These are phyloP conservation scores for Andrena hattorfiana DNA, from an alignment of 2,888 invertebrate species.

Conservation along the genomic window DNA sequence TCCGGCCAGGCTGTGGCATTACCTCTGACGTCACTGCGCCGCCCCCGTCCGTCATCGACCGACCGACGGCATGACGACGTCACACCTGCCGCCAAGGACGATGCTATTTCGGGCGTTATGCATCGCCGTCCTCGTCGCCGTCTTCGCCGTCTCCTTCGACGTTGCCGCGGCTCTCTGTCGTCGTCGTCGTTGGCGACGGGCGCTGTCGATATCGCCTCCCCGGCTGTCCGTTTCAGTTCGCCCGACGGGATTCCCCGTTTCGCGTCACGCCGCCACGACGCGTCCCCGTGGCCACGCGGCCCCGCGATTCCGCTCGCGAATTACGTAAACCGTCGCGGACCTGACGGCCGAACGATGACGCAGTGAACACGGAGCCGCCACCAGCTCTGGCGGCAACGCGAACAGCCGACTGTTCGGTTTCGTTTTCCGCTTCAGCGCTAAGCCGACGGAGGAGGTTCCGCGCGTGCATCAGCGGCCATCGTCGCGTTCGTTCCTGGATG, in stretches of 20 bases:
- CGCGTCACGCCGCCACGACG: conserved; percentile 19
- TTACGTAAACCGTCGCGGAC: conserved; percentile 1
- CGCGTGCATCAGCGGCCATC: neutral
- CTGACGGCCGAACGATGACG: conserved; percentile 39
- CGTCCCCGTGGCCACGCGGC: conserved; percentile 6
- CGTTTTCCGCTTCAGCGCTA: neutral
- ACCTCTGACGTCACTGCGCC: conserved; percentile 81
- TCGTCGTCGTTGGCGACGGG: conserved; percentile 68
- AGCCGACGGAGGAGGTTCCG: neutral
- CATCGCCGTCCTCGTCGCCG: conserved; percentile 70
- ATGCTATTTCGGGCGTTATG: conserved; percentile 79
- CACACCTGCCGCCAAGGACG: conserved; percentile 82
- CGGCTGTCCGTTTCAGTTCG: conserved; percentile 83
- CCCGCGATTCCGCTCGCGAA: neutral
- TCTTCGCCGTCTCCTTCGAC: conserved; percentile 60
- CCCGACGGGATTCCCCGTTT: conserved; percentile 54
- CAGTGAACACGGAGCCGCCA: conserved; percentile 4
- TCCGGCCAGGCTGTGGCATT: conserved; percentile 63
- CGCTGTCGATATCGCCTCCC: conserved; percentile 80
- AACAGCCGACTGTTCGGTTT: conserved; percentile 19
- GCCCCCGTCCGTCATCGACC: conserved; percentile 83
- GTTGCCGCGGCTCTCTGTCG: conserved; percentile 46
- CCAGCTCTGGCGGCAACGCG: neutral
- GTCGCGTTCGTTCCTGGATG: neutral
- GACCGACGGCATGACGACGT: conserved; percentile 77